Base-by-base conservation (phyloP, 2,797 vertebrate species). In the Coregonus ussuriensis region DNA sequence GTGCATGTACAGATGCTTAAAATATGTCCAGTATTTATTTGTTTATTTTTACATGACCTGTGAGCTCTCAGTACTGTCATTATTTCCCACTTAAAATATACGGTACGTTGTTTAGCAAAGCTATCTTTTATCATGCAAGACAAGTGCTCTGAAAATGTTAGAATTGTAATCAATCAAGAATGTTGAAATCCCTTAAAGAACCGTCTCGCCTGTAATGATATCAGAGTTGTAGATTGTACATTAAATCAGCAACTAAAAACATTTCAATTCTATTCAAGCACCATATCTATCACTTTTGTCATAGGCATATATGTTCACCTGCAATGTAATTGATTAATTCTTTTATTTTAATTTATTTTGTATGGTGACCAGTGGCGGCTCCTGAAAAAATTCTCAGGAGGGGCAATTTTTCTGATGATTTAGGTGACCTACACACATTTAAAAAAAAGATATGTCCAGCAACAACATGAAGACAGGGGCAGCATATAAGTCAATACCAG, bases 31-130 rank as follows among this genome's bases (percentile, higher is more conserved):
- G 80, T 79, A 84, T 83, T 79, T 76, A 81, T 73, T 79, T 74
- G 80, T 37, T 59, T 81, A 51, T 18, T 76, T 81, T 79, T 78
- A 29, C 75, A 77, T 87, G 79, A 80, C 74, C 77, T 88, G 74
- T 71, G 68, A 76, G 78, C 78, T 86, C 74, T 73, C 65, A 72
- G 77, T 75, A 29, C 77, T 52, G 71, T 75, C 33, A 71, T 73
- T 80, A 59, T 86, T 85, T 76, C 77, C 85, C 80, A 70, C 54
- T 82, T 31, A 66, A 76, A 16, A 63, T 85, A 76, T 81, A 67
- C 35, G 41, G 2, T 47, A 47, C 9, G 41, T 47, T 47, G 13
- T 67, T 14, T 67, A 67, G 31, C 65, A 67, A 16, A 6, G 29
- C 13, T 31, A 15, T 31, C 21, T 65, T 65, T 65, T 29, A 65